phyloP scores from a whole-genome alignment of 2,888 invertebrate species.

The Yponomeuta malinellus region DNA sequence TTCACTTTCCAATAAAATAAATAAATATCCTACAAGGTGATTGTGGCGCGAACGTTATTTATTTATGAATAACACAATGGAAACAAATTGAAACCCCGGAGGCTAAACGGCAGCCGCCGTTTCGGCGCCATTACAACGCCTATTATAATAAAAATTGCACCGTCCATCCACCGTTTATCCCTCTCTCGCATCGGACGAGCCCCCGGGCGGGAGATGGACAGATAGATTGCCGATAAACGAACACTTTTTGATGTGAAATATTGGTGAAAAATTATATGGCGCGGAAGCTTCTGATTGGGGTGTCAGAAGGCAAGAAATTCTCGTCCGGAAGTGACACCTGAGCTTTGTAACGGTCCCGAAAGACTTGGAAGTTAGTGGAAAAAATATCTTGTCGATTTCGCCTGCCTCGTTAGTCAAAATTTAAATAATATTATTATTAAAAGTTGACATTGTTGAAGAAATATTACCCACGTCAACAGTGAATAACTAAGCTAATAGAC shows the following conservation, averaged over 20 bases:
- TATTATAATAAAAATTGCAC: constrained; percentile 8
- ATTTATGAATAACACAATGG: constrained; percentile 16
- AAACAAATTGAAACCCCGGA: constrained; percentile 16
- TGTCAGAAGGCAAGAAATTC: neutral
- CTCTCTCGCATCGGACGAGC: constrained; percentile 4
- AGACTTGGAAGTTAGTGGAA: too few species aligned
- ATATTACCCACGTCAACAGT: too few species aligned
- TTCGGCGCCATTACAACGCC: constrained; percentile 29
- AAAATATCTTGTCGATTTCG: too few species aligned
- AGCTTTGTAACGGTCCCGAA: neutral
- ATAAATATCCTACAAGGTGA: too few species aligned
- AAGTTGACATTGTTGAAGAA: too few species aligned
- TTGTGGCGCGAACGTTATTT: too few species aligned
- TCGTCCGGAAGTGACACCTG: neutral
- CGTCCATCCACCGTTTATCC: constrained; percentile 7
- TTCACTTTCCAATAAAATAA: too few species aligned
- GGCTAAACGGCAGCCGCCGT: constrained; percentile 23
- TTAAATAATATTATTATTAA: too few species aligned
- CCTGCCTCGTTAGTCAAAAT: too few species aligned
- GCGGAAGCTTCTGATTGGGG: neutral
- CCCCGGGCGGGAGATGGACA: constrained; percentile 16
- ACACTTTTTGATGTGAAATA: constrained; percentile 17
- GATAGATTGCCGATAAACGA: constrained; percentile 16
- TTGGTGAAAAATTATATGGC: constrained; percentile 22
- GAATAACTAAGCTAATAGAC: too few species aligned